These are phyloP conservation scores for Copsychus sechellarum DNA, from an alignment of 2,113 vertebrate species.

Conservation along the genomic window DNA sequence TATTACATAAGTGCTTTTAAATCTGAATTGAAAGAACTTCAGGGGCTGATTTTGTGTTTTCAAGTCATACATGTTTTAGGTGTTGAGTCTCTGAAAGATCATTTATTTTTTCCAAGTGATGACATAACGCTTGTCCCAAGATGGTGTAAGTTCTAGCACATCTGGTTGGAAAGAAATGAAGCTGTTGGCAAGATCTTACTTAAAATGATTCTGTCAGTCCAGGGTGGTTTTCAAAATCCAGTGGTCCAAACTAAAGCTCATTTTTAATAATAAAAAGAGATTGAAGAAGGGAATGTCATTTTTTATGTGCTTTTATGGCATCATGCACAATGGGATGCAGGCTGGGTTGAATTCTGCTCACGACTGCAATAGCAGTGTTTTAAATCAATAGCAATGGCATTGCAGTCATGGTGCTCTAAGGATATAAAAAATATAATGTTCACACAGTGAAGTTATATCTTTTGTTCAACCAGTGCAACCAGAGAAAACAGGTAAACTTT, in stretches of 20 bases:
- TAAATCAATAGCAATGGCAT: neutral
- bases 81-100: neutral
- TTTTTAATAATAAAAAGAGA: slow-evolving; percentile 16
- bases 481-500: neutral
- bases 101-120: neutral
- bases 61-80: neutral
- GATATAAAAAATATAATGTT: neutral
- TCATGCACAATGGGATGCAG: neutral
- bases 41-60: neutral
- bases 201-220: neutral
- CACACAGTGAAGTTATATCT: neutral
- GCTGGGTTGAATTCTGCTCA: neutral
- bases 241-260: neutral
- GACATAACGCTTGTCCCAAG: neutral
- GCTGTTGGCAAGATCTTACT: neutral
- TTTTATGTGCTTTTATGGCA: neutral
- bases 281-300: neutral
- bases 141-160: neutral
- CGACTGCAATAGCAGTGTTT: neutral
- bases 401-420: neutral
- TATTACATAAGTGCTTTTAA: neutral
- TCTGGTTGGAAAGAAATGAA: neutral
- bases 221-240: neutral
- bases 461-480: neutral
- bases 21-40: neutral